These are phyloP conservation scores for Bryconaethiops microstoma DNA, from an alignment of 2,797 vertebrate genomes.

Conservation along the genomic window DNA sequence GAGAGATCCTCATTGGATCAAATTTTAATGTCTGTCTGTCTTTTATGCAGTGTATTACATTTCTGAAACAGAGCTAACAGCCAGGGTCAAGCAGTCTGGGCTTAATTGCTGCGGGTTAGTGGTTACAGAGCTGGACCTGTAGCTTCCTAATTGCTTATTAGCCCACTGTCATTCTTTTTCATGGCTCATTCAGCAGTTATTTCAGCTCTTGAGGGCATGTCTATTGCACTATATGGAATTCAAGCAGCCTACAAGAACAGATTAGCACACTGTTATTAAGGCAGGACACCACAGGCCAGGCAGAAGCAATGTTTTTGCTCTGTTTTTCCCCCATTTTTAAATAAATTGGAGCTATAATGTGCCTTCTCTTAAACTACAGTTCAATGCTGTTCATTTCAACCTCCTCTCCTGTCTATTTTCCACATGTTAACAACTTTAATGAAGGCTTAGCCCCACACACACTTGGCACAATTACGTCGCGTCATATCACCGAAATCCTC, in stretches of 20 bases:
- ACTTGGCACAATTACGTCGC: too few species aligned
- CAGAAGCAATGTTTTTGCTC: too few species aligned
- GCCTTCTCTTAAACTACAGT: too few species aligned
- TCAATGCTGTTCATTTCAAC: too few species aligned
- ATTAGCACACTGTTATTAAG: background rate
- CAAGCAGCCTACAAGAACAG: background rate
- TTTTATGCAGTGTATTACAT: conserved; percentile 24
- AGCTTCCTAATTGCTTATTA: conserved; percentile 29
- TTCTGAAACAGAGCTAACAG: conserved; percentile 22
- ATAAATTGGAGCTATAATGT: too few species aligned
- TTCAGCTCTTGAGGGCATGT: background rate
- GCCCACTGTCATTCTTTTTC: background rate
- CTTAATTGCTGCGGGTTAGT: background rate
- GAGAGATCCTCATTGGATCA: conserved; percentile 52
- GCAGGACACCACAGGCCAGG: background rate
- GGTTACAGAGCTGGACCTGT: conserved; percentile 2
- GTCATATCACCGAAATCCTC: too few species aligned
- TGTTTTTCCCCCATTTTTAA: too few species aligned
- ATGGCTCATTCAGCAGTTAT: conserved; percentile 12
- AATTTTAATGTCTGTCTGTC: conserved; percentile 48
- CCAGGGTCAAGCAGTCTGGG: conserved; percentile 4
- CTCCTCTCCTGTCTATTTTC: too few species aligned
- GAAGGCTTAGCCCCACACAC: too few species aligned
- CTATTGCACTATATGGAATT: background rate
- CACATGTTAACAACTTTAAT: too few species aligned